Conservation (phyloP, 2,797 vertebrate species). For the Furcifer pardalis region DNA sequence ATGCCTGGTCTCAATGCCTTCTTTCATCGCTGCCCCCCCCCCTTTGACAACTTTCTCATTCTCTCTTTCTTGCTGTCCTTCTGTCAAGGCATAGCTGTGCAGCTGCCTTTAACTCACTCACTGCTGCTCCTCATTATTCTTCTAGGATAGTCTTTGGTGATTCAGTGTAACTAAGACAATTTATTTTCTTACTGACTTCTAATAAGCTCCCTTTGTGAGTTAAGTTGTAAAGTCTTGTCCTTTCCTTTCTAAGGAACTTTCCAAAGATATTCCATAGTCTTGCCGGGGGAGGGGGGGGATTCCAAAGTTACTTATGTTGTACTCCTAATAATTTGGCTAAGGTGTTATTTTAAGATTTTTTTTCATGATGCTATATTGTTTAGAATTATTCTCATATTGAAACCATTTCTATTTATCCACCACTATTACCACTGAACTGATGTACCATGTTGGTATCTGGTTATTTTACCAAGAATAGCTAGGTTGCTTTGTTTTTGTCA, state of each 20-base stretch:
- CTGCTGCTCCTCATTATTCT: too few relatives aligned
- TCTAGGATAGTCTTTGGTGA: too few relatives aligned
- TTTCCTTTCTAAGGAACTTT: not conserved
- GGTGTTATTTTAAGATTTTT: not conserved
- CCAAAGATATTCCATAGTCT: not conserved
- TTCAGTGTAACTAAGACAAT: not conserved
- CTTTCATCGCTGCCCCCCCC: too few relatives aligned
- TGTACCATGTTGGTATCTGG: not conserved
- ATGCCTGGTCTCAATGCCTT: not conserved
- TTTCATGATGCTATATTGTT: not conserved
- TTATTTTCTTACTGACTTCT: not conserved
- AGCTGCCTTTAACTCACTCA: too few relatives aligned
- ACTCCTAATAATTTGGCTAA: not conserved
- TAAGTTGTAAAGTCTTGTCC: not conserved
- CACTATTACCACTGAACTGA: not conserved
- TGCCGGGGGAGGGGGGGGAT: not conserved
- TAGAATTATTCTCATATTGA: not conserved
- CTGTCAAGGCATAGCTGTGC: too few relatives aligned
- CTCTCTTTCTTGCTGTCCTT: too few relatives aligned
- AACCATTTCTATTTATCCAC: not conserved
- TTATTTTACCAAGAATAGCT: not conserved
- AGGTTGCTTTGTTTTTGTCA: not conserved
- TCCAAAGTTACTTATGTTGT: not conserved
- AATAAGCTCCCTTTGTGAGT: not conserved
- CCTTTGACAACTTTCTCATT: too few relatives aligned